Conservation (phyloP, 2,797 vertebrate genomes). For the Cephalopachus bancanus region DNA sequence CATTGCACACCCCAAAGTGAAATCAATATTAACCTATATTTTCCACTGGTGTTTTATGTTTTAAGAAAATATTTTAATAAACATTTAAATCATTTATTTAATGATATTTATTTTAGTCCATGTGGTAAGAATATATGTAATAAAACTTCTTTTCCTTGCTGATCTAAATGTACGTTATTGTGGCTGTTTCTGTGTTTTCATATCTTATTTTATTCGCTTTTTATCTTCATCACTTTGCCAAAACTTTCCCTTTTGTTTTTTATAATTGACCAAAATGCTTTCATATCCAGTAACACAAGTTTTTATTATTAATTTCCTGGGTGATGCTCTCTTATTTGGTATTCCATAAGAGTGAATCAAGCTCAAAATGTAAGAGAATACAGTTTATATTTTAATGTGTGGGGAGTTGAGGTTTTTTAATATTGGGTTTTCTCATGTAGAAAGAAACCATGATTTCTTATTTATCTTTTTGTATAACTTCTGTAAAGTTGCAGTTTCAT, state of each 20-base stretch:
- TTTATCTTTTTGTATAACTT: neutral
- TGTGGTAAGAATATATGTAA: neutral
- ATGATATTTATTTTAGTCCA: slow-evolving; percentile 22
- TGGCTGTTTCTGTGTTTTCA: neutral
- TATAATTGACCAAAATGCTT: slow-evolving; percentile 30
- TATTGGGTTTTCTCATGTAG: slow-evolving; percentile 11
- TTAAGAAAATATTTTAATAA: neutral
- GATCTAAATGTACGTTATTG: neutral
- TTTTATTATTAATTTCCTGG: neutral
- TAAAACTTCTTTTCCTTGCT: neutral
- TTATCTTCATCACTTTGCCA: neutral
- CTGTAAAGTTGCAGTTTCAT: neutral
- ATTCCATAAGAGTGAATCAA: neutral
- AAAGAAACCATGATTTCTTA: neutral
- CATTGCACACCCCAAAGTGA: neutral
- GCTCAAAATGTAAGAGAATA: neutral
- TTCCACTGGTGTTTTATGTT: neutral
- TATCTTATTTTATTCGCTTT: slow-evolving; percentile 10
- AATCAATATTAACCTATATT: neutral
- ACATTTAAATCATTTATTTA: neutral
- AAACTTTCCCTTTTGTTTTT: neutral
- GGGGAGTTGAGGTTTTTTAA: neutral
- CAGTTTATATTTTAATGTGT: neutral
- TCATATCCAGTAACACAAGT: neutral
- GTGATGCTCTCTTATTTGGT: neutral